Evolutionary conservation across 2,888 invertebrate species (phyloP).

Genomic region (Serrognathus titanus): DNA sequence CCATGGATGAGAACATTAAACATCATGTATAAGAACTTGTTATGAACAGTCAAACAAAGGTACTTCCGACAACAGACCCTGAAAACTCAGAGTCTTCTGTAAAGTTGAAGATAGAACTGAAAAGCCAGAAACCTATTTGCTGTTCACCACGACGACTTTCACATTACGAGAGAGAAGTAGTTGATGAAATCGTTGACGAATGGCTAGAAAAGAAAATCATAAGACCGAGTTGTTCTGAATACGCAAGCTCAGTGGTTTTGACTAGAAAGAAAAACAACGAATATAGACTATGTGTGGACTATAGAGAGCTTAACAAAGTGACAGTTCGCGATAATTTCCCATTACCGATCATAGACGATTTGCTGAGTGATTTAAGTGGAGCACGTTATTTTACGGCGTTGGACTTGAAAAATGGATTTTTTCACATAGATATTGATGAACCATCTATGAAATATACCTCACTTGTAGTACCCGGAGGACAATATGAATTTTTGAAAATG

Average conservation of each 20-base stretch:
- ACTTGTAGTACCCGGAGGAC: conserved; percentile 18
- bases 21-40: too few species aligned
- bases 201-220: conserved; percentile 20
- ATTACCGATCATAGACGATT: conserved; percentile 8
- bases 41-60: too few species aligned
- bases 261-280: conserved; percentile 9
- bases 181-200: conserved; percentile 16
- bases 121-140: conserved; percentile 1
- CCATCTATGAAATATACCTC: conserved; percentile 11
- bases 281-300: conserved; percentile 8
- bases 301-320: conserved; percentile 7
- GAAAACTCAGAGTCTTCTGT: too few species aligned
- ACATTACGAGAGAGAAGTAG: conserved; percentile 6
- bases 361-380: background rate
- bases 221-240: conserved; percentile 16
- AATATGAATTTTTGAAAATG: conserved; percentile 29
- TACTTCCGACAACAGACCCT: too few species aligned
- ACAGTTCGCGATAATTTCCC: conserved; percentile 9
- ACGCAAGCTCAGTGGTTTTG: conserved; percentile 19
- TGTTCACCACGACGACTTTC: conserved; percentile 14
- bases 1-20: background rate
- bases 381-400: conserved; percentile 7
- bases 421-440: background rate
- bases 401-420: conserved; percentile 11
- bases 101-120: conserved; percentile 1